Conservation (phyloP, 2,888 invertebrate genomes). For the Rotaria sp. region DNA sequence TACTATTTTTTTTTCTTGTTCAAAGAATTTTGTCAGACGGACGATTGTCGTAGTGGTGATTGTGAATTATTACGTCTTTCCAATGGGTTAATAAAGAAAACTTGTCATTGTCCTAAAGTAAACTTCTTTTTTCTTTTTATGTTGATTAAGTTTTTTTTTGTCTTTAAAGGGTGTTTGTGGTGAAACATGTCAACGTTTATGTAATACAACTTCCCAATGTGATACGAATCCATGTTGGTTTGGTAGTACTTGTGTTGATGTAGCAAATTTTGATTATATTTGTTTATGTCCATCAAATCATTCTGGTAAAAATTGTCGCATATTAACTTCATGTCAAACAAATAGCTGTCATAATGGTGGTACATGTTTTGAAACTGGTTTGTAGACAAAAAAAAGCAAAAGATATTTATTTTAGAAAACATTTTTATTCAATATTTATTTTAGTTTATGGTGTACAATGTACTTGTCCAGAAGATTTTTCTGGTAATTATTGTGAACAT, state of each 20-base stretch:
- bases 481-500: constrained; percentile 15
- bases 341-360: neutral
- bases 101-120: neutral
- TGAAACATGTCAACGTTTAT: constrained; percentile 6
- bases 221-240: constrained; percentile 23
- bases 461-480: neutral
- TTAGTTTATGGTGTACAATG: constrained; percentile 20
- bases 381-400: neutral
- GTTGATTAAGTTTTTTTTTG: too few species aligned
- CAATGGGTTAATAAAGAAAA: neutral
- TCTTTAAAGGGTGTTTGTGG: neutral
- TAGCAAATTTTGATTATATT: neutral
- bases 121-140: neutral
- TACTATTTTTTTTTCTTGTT: neutral
- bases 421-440: neutral
- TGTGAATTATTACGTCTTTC: neutral
- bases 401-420: neutral
- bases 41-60: constrained; percentile 16
- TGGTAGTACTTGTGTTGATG: constrained; percentile 20
- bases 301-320: constrained; percentile 1
- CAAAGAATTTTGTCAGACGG: neutral
- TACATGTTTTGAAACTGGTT: neutral
- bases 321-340: neutral
- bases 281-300: constrained; percentile 22
- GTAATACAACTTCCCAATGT: constrained; percentile 16